These are phyloP conservation scores for Phyllostomus discolor DNA, from an alignment of 2,113 vertebrate species.

Conservation along the genomic window DNA sequence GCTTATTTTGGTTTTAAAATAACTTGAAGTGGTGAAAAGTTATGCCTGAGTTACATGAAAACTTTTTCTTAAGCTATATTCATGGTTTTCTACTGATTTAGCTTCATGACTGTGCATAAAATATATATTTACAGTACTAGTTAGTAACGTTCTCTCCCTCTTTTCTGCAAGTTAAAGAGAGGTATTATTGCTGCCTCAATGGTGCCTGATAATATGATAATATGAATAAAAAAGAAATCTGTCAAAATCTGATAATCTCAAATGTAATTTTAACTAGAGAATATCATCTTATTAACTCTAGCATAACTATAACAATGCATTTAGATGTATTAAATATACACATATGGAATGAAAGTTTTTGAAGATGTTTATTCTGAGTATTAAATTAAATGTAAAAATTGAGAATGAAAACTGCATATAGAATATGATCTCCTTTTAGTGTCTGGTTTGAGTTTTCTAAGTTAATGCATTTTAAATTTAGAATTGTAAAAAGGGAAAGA, in stretches of 20 bases:
- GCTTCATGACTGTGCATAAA: conserved; percentile 37
- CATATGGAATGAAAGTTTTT: background rate
- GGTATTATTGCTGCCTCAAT: background rate
- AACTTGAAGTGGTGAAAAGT: conserved; percentile 33
- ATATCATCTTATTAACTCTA: background rate
- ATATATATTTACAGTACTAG: background rate
- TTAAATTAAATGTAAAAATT: conserved; percentile 5
- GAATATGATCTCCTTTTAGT: background rate
- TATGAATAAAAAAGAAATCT: background rate
- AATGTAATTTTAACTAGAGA: background rate
- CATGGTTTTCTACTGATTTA: conserved; percentile 55
- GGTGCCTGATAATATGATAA: background rate
- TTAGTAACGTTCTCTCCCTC: background rate
- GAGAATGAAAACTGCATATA: background rate
- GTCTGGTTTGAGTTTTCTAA: background rate
- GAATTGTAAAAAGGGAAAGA: background rate
- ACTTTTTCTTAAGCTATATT: conserved; percentile 44
- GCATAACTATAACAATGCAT: background rate
- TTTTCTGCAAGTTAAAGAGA: background rate
- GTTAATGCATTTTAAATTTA: background rate
- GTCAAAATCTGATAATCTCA: background rate
- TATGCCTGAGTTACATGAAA: background rate
- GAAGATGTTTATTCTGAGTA: background rate
- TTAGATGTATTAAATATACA: background rate
- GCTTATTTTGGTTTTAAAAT: conserved; percentile 63